Base-by-base conservation (phyloP, 1,140 invertebrate species). In the Bombus pascuorum region DNA sequence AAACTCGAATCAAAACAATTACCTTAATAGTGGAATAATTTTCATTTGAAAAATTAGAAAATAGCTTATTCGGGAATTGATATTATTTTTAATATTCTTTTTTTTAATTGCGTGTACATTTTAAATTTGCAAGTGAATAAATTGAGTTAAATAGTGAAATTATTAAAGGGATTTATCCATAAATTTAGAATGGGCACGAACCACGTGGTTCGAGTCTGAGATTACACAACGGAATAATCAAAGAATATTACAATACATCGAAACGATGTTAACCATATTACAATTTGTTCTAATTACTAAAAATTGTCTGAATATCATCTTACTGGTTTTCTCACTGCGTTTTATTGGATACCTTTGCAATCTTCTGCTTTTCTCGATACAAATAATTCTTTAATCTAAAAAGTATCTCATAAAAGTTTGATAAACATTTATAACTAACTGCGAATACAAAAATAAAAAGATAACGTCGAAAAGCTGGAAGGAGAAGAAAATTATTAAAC, bases 121-220 rank as follows among this genome's bases (percentile, higher is more conserved):
- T 25, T 1, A 34, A 22, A 22, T 25, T 22, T 18, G 0, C 3
- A 1, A 68, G 8, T 3, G 12, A 39, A 28, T 13, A 39, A 6
- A 28, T 39, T 39, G 2, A 34, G 32, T 39, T 8, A 10, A 9
- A 39, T 15, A 8, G 13, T 13, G 10, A 13, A 6, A 28, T 28
- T 39, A 39, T 13, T 12, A 15, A 2, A 34, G 2, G 28, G 18
- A 18, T 13, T 72, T 39, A 32, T 0, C 32, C 32, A 32, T 32
- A 3, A n/a, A 44, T 44, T 79, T 66, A 66, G 39, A 5, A 79
- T 34, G n/a, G 62, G 44, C n/a, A 44, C 18, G 76, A 79, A 78
- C 39, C 75, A 5, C 25, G 28, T 28, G 75, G 57, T 62, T 62
- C 28, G 75, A 10, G 12, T 34, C 47, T 39, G 18, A 53, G 47